These are phyloP conservation scores for Lacerta viridis DNA, from an alignment of 2,797 vertebrate genomes.

Conservation along the genomic window DNA sequence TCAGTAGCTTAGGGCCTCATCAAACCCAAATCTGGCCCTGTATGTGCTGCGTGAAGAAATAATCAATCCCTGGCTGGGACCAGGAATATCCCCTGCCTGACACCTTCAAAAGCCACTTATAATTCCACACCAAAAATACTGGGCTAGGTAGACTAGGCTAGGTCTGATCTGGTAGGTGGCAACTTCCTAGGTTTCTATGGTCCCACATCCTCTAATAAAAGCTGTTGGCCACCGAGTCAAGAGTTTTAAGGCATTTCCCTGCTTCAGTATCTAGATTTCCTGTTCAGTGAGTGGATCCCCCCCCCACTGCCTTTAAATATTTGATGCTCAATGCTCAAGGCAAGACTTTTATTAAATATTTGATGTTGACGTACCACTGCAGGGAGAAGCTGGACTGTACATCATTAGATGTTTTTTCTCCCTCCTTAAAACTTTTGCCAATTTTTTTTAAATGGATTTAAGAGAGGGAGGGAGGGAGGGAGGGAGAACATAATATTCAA, in stretches of 20 bases:
- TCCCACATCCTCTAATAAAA: too few relatives aligned
- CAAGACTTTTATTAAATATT: background rate
- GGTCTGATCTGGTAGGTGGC: background rate
- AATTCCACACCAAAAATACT: background rate
- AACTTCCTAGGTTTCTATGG: background rate
- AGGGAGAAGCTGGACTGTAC: conserved; percentile 14
- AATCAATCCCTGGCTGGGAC: too few relatives aligned
- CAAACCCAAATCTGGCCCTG: too few relatives aligned
- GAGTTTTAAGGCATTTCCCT: background rate
- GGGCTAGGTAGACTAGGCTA: background rate
- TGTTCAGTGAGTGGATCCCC: conserved; percentile 19
- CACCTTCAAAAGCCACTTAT: too few relatives aligned
- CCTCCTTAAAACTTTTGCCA: background rate
- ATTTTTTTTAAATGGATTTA: too few relatives aligned
- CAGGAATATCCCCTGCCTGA: too few relatives aligned
- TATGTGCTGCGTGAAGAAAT: too few relatives aligned
- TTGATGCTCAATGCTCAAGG: background rate
- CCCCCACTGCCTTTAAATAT: background rate
- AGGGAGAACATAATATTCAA: background rate
- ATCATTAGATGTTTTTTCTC: background rate
- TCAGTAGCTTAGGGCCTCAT: too few relatives aligned
- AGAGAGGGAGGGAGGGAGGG: background rate
- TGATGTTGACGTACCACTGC: background rate
- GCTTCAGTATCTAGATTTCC: background rate
- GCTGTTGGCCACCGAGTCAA: too few relatives aligned